Evolutionary conservation across 2,797 vertebrate genomes (phyloP).

Genomic region (Sebastes steindachneri): DNA sequence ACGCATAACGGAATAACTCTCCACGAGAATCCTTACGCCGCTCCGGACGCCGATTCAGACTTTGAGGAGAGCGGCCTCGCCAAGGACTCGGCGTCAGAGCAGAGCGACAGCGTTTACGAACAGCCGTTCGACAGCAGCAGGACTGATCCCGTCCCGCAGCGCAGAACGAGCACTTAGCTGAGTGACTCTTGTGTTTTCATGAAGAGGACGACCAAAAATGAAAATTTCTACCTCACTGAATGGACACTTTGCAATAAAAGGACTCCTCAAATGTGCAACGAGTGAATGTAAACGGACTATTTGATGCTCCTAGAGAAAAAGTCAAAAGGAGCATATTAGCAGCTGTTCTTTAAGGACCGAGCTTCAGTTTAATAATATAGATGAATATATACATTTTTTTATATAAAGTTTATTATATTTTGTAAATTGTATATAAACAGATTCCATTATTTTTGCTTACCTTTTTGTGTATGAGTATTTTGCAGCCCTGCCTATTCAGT

Average conservation of each 20-base stretch:
- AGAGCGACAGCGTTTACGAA: slow-evolving; percentile 78
- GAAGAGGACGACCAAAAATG: slow-evolving; percentile 72
- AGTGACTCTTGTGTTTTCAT: slow-evolving; percentile 38
- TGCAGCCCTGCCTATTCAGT: slow-evolving; percentile 79
- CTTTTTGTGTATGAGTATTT: slow-evolving; percentile 78
- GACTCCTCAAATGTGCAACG: slow-evolving; percentile 68
- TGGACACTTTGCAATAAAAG: slow-evolving; percentile 75
- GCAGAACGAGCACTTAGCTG: slow-evolving; percentile 83
- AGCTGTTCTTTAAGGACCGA: slow-evolving; percentile 63
- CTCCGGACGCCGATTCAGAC: slow-evolving; percentile 81
- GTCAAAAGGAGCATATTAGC: slow-evolving; percentile 19
- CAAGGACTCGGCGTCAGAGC: slow-evolving; percentile 74
- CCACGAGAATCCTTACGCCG: slow-evolving; percentile 77
- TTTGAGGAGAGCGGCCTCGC: slow-evolving; percentile 67
- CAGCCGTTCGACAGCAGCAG: slow-evolving; percentile 82
- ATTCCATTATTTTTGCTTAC: slow-evolving; percentile 89
- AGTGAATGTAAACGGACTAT: slow-evolving; percentile 81
- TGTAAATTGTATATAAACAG: slow-evolving; percentile 95
- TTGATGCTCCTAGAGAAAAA: slow-evolving; percentile 53
- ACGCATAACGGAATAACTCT: slow-evolving; percentile 74
- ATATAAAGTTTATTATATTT: slow-evolving; percentile 88
- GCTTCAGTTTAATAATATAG: slow-evolving; percentile 84
- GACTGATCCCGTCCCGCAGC: slow-evolving; percentile 78
- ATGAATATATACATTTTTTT: slow-evolving; percentile 86
- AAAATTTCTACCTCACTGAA: slow-evolving; percentile 90